Evolutionary conservation across 2,113 vertebrate species (phyloP).

Genomic region (Psittacula cyanocephala): DNA sequence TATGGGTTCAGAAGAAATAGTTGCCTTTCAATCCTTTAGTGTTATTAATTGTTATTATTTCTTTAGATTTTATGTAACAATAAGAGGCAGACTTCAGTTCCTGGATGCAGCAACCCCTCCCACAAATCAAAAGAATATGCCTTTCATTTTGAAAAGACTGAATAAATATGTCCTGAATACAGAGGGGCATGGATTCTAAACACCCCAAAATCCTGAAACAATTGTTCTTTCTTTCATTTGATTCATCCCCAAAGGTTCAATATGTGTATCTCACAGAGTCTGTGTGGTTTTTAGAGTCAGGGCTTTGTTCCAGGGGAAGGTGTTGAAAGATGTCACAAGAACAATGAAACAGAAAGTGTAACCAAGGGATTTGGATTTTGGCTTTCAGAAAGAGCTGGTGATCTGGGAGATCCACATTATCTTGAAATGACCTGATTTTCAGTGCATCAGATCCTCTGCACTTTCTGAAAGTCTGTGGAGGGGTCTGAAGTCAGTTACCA

Average conservation of each 20-base stretch:
- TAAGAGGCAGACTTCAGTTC: slow-evolving; percentile 14
- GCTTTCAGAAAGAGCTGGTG: not conserved
- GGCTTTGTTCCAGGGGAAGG: slow-evolving; percentile 11
- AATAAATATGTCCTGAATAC: slow-evolving; percentile 37
- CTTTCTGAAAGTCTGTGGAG: not conserved
- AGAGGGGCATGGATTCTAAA: not conserved
- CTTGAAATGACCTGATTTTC: not conserved
- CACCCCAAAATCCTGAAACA: not conserved
- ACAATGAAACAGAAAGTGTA: not conserved
- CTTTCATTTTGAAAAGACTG: slow-evolving; percentile 29
- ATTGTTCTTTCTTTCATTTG: slow-evolving; percentile 33
- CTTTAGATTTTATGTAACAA: slow-evolving; percentile 54
- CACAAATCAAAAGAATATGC: slow-evolving; percentile 38
- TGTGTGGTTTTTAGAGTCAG: not conserved
- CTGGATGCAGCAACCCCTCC: slow-evolving; percentile 21
- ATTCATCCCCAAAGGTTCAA: slow-evolving; percentile 5
- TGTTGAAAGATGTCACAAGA: not conserved
- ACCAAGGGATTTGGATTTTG: not conserved
- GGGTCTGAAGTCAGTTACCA: not conserved
- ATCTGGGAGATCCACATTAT: not conserved
- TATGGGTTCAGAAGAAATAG: not conserved
- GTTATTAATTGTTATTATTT: slow-evolving; percentile 26
- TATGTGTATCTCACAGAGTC: not conserved
- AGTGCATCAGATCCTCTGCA: not conserved
- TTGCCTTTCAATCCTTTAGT: slow-evolving; percentile 3